Base-by-base conservation (phyloP, 2,888 invertebrate species). In the Dendrolimus pini region DNA sequence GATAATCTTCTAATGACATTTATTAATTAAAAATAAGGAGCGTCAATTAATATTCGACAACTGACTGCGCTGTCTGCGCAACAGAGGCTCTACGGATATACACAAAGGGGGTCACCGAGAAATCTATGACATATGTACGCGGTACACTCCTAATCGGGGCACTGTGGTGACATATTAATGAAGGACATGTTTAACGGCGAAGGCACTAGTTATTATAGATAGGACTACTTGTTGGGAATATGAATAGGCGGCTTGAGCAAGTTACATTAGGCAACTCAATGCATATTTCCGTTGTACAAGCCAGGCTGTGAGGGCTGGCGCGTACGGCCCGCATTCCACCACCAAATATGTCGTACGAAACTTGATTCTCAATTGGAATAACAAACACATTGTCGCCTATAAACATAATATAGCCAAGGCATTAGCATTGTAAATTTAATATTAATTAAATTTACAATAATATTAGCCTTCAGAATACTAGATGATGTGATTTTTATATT, bases 291-390 rank as follows among this genome's bases (percentile, higher is more conserved):
- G 79, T 70, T 72, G 72, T 68, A 64, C 60, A 57, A 62, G 64
- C 68, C 68, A 68, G 65, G 63, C 66, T 69, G 60, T 69, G 67
- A 71, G 72, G 70, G 73, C 70, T 72, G 69, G 61, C 74, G 67
- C 65, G 65, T 65, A 64, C 74, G 77, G 62, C 72, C 78, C 77
- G 79, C 83, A 85, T 86, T 83, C 87, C 85, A 72, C 73, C 69
- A 72, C 88, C 85, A 82, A 85, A 86, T 87, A 86, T 63, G 88
- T 80, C 70, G 69, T 68, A 71, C 69, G 71, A 78, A 77, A 80
- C 80, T 77, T 70, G 70, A 73, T 72, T 78, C 70, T 74, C 75
- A 67, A 69, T 70, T 71, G 67, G 81, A 83, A 86, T 85, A 83
- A 80, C 80, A 80, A 85, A 78, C 75, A 71, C 74, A 77, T 80